Percentiles rank a stretch among this genome's conserved stretches.
Conservation (phyloP, 2,797 vertebrate species). For the Merluccius polli region DNA sequence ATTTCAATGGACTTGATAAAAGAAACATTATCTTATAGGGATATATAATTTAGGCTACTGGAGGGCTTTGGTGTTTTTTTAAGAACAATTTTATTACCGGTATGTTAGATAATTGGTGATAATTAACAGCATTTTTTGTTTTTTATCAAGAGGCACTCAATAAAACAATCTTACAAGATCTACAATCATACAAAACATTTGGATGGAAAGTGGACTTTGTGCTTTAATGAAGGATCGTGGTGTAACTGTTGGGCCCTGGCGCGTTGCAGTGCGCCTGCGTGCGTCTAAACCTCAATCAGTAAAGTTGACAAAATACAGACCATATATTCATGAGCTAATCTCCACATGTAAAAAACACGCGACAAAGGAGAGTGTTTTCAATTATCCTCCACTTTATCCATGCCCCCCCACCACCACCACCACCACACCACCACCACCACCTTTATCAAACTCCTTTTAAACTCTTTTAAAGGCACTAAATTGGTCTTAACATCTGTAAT, state of each 20-base stretch:
- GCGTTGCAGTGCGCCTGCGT: conserved; percentile 52
- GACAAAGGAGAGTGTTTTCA: conserved; percentile 71
- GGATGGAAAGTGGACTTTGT: no score
- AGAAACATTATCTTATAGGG: no score
- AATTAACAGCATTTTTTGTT: no score
- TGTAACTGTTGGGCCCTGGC: no score
- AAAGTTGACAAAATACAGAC: conserved; percentile 72
- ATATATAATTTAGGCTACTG: no score
- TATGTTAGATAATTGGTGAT: not conserved
- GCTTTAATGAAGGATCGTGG: no score
- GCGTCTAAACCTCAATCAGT: conserved; percentile 54
- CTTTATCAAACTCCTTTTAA: conserved; percentile 73
- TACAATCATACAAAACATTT: no score
- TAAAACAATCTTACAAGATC: no score
- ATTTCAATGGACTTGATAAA: not conserved
- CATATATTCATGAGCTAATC: conserved; percentile 76
- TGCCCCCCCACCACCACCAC: not conserved
- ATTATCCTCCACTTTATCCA: conserved; percentile 69
- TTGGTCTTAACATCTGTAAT: conserved; percentile 79
- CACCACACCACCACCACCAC: not conserved
- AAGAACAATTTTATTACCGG: not conserved
- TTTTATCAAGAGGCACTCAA: no score
- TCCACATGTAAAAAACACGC: conserved; percentile 65
- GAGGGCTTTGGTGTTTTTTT: no score
- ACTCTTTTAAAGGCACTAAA: conserved; percentile 68